Percentiles rank a stretch among this genome's conserved stretches.
These are phyloP conservation scores for Condylura cristata DNA, from an alignment of 2,113 vertebrate genomes.

Conservation along the genomic window DNA sequence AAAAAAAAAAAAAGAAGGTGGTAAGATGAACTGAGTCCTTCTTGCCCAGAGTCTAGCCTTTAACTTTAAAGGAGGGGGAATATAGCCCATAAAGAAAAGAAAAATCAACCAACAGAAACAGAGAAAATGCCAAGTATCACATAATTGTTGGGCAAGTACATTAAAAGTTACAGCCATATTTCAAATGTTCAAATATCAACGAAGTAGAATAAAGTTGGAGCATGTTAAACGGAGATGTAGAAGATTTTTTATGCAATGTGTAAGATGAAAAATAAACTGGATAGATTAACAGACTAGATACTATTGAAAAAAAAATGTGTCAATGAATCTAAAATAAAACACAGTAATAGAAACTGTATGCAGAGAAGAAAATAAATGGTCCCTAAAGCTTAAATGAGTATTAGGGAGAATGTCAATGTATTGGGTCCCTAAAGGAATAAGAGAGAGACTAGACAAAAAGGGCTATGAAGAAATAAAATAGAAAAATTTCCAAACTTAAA, in stretches of 20 bases:
- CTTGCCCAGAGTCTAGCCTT: neutral
- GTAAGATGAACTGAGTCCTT: neutral
- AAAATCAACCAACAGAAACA: constrained; percentile 19
- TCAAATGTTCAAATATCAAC: neutral
- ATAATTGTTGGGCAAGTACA: neutral
- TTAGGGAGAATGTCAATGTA: neutral
- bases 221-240: neutral
- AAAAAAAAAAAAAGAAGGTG: too few relatives aligned
- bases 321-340: neutral
- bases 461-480: neutral
- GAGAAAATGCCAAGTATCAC: neutral
- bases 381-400: neutral
- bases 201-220: neutral
- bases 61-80: neutral
- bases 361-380: neutral
- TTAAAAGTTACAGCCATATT: neutral
- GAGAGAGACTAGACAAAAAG: neutral
- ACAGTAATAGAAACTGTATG: neutral
- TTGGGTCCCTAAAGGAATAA: neutral
- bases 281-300: neutral
- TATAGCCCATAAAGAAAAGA: neutral
- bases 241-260: neutral
- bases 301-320: neutral
- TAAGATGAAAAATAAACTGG: neutral
- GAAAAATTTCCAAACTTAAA: neutral